Base-by-base conservation (phyloP, 2,888 invertebrate species). In the Dasysyrphus albostriatus region DNA sequence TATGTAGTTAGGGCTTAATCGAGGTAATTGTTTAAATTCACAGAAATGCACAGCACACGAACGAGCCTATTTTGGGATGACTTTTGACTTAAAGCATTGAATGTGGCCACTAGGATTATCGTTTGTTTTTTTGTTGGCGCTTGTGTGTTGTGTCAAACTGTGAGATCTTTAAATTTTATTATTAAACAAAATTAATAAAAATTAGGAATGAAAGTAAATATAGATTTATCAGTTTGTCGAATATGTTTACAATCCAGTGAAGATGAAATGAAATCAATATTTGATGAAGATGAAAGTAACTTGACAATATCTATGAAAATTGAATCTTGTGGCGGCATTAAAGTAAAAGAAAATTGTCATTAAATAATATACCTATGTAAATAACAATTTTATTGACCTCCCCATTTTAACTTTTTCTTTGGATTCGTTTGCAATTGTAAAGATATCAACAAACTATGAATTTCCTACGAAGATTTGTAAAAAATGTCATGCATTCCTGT, bases 391-490 rank as follows among this genome's bases (percentile, higher is more conserved):
- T n/a, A 32, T 54, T 54, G 7, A 29, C 8, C 0, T 14, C 0
- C 8, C 2, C 19, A n/a, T 44, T 6, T 12, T 24, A 51, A 51
- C 19, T 12, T 24, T 54, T 2, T 54, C 6, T 29, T 29, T 14
- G 1, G 7, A 5, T 29, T 32, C 8, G 12, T 54, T 6, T 24
- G 12, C 10, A 3, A 4, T n/a, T 54, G 2, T 49, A 9, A 44
- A 92, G 92, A 90, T 92, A 51, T 88, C 89, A 32, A 89, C 77
- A 67, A 88, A 90, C 32, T 88, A 88, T 3, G 90, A 92, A 42
- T 80, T 93, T 12, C 91, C 92, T 0, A 90, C 90, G n/a, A 89
- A 90, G 69, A 93, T 92, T 5, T 93, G 91, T 65, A 83, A 88
- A 0, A 90, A 90, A 51, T 92, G 92, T 67, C 88, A 91, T 9